Evolutionary conservation across 2,888 invertebrate species (phyloP), one percentile per base, ranked within the genome.

Genomic region (Anthophora plumipes): DNA sequence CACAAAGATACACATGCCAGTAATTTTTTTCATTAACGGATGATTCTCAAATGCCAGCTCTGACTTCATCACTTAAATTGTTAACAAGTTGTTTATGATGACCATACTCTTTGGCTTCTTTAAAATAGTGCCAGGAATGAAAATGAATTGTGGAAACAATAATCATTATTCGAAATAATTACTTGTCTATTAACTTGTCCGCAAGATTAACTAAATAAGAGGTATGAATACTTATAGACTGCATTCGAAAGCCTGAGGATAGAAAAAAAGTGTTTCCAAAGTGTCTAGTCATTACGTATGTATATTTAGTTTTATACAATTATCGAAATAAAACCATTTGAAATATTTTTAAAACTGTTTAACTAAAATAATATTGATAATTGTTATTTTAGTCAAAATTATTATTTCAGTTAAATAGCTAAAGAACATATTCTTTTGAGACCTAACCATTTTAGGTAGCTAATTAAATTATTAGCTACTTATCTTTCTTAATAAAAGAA

Each of bases 51-150:
- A 43, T 8, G 12, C n/a, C 4, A 50, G 17, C 55, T 22, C 25
- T 46, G 74, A 39, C 74, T 60, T 70, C 69, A 60, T 48, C 69
- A 14, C 39, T 70, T 50, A 25, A 60, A n/a, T 25, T 37, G 69
- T 70, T 57, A 70, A 70, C 50, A 14, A 17, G 37, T 22, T 39
- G 39, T 59, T 25, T 39, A 22, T 22, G 22, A 60, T 14, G 39
- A 37, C 22, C 17, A 54, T 8, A 20, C 0, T n/a, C 22, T 7
- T 8, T 39, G 1, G 12, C 17, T 14, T 12, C 52, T 17, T 25
- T 2, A 5, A 17, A 5, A 12, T 52, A 52, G 39, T 7, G 8
- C 6, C 14, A 39, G 17, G 17, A 52, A 66, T 52, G n/a, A 50
- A 14, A 52, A 52, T 22, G 50, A 52, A 66, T 14, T 52, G 50